A percentile compares a stretch with the other conserved stretches of the same genome.
phyloP scores from a whole-genome alignment of 2,113 vertebrate species.

The Esox niger region DNA sequence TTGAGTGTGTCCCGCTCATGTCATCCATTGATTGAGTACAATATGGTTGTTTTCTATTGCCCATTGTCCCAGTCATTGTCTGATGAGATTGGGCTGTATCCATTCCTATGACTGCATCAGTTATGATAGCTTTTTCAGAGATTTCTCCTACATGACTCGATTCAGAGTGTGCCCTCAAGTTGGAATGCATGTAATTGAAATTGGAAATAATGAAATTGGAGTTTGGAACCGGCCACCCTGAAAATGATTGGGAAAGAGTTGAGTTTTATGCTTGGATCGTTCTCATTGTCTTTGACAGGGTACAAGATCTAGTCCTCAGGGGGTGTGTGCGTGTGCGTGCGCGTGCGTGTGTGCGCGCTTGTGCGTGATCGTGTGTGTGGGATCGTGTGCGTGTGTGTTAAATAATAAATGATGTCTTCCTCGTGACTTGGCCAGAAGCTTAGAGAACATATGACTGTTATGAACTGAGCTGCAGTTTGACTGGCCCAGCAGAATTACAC shows the following conservation, averaged over 20 bases:
- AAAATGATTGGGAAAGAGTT: constrained; percentile 7
- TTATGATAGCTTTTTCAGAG: too few species aligned
- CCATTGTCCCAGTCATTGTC: not conserved
- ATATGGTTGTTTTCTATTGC: not conserved
- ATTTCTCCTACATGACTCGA: too few species aligned
- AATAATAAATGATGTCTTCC: constrained; percentile 53
- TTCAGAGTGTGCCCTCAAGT: not conserved
- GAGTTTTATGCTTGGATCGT: not conserved
- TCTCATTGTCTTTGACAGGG: not conserved
- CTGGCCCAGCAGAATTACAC: constrained; percentile 15
- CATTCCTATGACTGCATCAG: not conserved
- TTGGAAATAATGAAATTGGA: not conserved
- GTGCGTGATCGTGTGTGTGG: constrained; percentile 11
- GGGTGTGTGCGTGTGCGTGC: constrained; percentile 10
- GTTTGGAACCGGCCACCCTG: not conserved
- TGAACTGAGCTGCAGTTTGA: constrained; percentile 42
- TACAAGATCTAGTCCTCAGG: not conserved
- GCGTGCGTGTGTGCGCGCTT: not conserved
- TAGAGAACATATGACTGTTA: constrained; percentile 64
- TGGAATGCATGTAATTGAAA: not conserved
- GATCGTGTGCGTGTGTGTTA: not conserved
- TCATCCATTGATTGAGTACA: not conserved
- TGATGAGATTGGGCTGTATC: not conserved
- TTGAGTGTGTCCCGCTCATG: constrained; percentile 2
- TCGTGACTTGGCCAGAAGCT: constrained; percentile 66